Base-by-base conservation (phyloP, 1,140 invertebrate genomes). In the Pissodes strobi region DNA sequence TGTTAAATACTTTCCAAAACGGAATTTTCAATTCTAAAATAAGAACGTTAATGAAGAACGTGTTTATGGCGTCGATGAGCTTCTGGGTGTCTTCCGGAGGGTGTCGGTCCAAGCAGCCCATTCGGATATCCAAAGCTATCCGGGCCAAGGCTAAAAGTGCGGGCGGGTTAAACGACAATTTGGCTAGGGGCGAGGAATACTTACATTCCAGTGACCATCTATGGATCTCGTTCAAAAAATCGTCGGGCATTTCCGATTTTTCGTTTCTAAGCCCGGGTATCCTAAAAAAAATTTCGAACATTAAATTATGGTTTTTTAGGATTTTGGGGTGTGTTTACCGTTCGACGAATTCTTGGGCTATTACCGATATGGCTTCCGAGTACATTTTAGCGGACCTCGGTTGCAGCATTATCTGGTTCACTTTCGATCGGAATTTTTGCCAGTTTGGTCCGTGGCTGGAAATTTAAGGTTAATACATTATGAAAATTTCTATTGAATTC, bases 21-120 rank as follows among this genome's bases (percentile, higher is more conserved):
- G 91, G 92, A 15, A 89, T 86, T 77, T 92, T 92, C 13, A 93
- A 79, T 78, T 93, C 92, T 25, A 94, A 79, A 10, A 89, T 85
- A 0, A 91, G 90, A 2, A 94, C 89, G 63, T 91, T 91, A 25
- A 90, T 82, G 45, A 95, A 83, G 1, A 92, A 88, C 66, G 86
- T 90, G 72, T 92, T 92, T 0, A 92, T 90, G 0, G 91, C 90
- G 69, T 92, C 82, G 12, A 95, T 94, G 52, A 95, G 91, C 57
- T 87, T 86, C 72, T 91, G 88, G 0, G 91, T 90, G 68, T 94
- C 90, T 0, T 86, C 88, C 67, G 89, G 81, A 13, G 83, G 76
- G 57, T 88, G 79, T 2, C 82, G 79, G 17, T 89, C 86, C n/a
- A 96, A 79, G 56, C 92, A 94, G n/a, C 92, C 92, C n/a, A 95